Evolutionary conservation across 2,113 vertebrate genomes (phyloP), one percentile per base, ranked within the genome.

Genomic region (Tupaia chinensis): DNA sequence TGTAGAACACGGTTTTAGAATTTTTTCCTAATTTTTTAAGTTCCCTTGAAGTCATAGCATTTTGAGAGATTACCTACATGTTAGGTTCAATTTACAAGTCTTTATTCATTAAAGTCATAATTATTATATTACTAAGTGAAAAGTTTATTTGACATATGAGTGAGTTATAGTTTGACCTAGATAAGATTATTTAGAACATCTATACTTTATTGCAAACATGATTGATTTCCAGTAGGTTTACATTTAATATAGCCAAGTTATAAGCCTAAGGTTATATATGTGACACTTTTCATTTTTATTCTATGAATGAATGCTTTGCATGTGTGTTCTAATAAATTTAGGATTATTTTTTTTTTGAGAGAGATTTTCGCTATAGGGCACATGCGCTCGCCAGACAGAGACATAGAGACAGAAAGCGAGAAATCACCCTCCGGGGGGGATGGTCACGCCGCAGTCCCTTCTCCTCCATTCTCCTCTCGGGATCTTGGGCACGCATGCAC

Each of bases 121-220:
- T 44, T 95, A 34, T 77, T 82, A 1, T 65, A 65, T 76, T 94
- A 78, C 13, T 86, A 63, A 91, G 53, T 95, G 9, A 87, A 91
- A 81, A 83, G 20, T 1, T 94, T 89, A 53, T 86, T 54, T 68
- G 27, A 70, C 70, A 77, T 10, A 32, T 89, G 12, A 96, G 3
- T 76, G 29, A 77, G 20, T 87, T 92, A 80, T 68, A 60, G n/a
- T 92, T 96, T 93, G 44, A 77, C 60, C 56, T 56, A 93, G 25
- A 32, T 74, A 93, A 92, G 23, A 72, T 79, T 97, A 74, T 90
- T 78, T 93, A 58, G 58, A 88, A 95, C 87, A 94, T 74, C 7
- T 81, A 0, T 78, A 54, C 69, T 63, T 95, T 58, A 58, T 95
- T 96, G 56, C n/a, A 29, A 82, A 29, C 56, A 8, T 92, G 23